phyloP scores from a whole-genome alignment of 2,113 vertebrate species.

The Ramphastos sulfuratus region DNA sequence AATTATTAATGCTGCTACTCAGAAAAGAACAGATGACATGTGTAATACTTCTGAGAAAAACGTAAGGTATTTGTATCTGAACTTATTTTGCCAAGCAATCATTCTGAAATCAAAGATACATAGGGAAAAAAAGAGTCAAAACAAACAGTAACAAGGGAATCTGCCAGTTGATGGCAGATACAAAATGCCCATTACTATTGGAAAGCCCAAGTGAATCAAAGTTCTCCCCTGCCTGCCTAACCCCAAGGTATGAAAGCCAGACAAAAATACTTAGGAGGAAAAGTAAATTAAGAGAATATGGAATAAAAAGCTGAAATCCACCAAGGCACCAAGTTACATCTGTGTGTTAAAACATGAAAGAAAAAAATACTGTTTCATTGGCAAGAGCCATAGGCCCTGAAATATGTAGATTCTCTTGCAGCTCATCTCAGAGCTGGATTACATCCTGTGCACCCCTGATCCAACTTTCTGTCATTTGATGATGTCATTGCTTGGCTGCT shows the following conservation, averaged over 20 bases:
- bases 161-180: background rate
- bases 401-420: background rate
- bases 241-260: background rate
- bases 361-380: background rate
- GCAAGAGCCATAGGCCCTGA: background rate
- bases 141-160: background rate
- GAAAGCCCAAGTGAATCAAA: background rate
- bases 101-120: background rate
- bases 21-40: background rate
- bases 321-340: background rate
- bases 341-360: background rate
- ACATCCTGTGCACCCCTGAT: background rate
- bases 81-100: background rate
- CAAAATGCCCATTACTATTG: background rate
- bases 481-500: background rate
- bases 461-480: background rate
- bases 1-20: background rate
- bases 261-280: background rate
- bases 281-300: background rate
- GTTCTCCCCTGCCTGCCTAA: background rate
- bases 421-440: background rate
- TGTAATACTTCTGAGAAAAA: background rate
- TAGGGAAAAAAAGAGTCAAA: background rate
- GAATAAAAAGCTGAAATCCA: background rate
- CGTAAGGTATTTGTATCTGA: background rate